Conservation (phyloP, 2,888 invertebrate genomes). For the Alentia gelatinosa region DNA sequence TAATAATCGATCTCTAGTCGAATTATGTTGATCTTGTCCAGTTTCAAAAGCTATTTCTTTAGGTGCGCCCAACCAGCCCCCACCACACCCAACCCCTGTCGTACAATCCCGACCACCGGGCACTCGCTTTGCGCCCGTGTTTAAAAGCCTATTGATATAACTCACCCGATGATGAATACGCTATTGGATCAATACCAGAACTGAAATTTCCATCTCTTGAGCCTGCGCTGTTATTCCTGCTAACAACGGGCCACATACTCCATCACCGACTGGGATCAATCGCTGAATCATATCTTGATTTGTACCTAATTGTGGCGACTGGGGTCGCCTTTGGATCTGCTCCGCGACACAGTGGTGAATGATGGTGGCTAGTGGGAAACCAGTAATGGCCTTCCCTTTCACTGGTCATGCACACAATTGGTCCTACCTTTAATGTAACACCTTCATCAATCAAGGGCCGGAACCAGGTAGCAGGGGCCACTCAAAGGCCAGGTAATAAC, state of each 20-base stretch:
- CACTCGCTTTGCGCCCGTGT: background rate
- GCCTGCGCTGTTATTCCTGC: background rate
- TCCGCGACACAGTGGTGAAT: background rate
- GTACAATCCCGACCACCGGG: background rate
- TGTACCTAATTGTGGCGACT: constrained; percentile 13
- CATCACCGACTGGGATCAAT: constrained; percentile 11
- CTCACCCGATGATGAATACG: constrained; percentile 2
- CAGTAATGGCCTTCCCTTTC: background rate
- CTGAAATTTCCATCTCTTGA: constrained; percentile 41
- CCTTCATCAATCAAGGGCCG: background rate
- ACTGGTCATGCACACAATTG: background rate
- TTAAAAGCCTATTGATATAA: background rate
- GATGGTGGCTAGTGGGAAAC: background rate
- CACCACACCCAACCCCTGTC: background rate
- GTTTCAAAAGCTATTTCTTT: background rate
- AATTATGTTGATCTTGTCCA: background rate
- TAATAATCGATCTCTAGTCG: background rate
- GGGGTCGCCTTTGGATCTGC: background rate
- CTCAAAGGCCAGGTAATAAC: constrained; percentile 1
- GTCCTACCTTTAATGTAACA: background rate
- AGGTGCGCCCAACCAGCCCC: background rate
- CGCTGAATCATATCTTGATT: constrained; percentile 30
- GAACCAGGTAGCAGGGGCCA: background rate
- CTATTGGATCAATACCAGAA: constrained; percentile 33
- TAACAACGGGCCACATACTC: background rate